phyloP scores from a whole-genome alignment of 2,797 vertebrate species.

The Balearica regulorum region DNA sequence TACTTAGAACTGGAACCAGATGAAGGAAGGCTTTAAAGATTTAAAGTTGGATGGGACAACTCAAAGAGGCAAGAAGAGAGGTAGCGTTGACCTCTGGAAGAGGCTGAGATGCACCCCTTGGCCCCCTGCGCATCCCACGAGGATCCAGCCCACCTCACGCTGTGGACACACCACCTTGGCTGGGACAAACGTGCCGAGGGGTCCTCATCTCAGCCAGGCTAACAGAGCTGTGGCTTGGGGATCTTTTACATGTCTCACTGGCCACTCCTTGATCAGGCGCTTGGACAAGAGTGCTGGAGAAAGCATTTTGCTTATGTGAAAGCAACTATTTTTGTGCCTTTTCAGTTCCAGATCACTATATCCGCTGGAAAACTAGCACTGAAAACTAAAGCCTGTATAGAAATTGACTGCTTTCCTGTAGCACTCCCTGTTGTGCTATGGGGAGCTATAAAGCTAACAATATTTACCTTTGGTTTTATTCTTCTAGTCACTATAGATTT shows the following conservation, averaged over 20 bases:
- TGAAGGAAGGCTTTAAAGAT: background rate
- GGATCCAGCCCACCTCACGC: rapidly evolving
- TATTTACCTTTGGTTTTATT: constrained; percentile 6
- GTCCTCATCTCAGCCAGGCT: background rate
- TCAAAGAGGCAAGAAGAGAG: background rate
- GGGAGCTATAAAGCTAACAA: background rate
- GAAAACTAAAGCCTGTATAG: constrained; percentile 13
- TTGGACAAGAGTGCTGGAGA: background rate
- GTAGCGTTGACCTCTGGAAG: background rate
- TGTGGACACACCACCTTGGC: rapidly evolving
- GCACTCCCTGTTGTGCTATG: background rate
- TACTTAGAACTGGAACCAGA: background rate
- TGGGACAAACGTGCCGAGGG: background rate
- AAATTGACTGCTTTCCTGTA: background rate
- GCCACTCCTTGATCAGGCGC: background rate
- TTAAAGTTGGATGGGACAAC: background rate
- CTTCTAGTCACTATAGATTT: constrained; percentile 10
- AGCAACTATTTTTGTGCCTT: background rate
- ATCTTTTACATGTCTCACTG: background rate
- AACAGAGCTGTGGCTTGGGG: background rate
- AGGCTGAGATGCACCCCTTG: background rate
- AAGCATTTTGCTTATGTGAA: background rate
- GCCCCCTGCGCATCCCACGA: rapidly evolving
- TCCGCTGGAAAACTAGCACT: background rate
- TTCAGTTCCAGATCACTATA: background rate